Conservation (phyloP, 2,888 invertebrate genomes). For the Stenoptilia bipunctidactyla region DNA sequence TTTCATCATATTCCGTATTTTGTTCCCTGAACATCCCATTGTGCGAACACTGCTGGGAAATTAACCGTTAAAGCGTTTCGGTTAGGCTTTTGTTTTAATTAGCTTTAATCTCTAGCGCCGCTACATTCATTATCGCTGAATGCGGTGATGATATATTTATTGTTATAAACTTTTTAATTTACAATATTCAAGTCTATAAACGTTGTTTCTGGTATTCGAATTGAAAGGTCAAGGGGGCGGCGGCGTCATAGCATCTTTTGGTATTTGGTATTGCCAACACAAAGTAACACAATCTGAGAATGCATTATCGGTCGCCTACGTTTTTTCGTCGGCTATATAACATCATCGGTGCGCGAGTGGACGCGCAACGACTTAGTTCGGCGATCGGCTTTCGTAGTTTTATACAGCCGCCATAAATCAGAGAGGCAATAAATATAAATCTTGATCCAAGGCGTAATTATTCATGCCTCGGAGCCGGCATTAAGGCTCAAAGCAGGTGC, state of each 20-base stretch:
- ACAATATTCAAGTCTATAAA: neutral
- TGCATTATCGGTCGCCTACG: neutral
- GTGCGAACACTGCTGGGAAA: conserved; percentile 1
- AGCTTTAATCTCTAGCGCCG: neutral
- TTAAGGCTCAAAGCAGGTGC: neutral
- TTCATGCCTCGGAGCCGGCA: neutral
- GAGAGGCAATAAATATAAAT: conserved; percentile 60
- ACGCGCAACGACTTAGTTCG: conserved; percentile 26
- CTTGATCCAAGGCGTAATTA: conserved; percentile 22
- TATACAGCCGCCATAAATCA: conserved; percentile 59
- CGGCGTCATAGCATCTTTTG: too few relatives aligned
- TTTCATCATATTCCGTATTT: neutral
- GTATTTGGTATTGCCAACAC: too few relatives aligned
- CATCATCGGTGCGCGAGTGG: conserved; percentile 6
- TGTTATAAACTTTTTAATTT: neutral
- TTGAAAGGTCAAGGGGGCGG: neutral
- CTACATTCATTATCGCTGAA: too few relatives aligned
- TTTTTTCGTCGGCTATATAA: neutral
- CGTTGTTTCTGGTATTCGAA: neutral
- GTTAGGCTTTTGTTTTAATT: neutral
- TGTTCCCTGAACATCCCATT: neutral
- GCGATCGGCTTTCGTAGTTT: conserved; percentile 39
- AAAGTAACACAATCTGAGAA: too few relatives aligned
- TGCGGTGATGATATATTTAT: neutral
- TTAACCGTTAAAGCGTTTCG: conserved; percentile 6